phyloP scores from a whole-genome alignment of 2,888 invertebrate species.

The Noctua comes region DNA sequence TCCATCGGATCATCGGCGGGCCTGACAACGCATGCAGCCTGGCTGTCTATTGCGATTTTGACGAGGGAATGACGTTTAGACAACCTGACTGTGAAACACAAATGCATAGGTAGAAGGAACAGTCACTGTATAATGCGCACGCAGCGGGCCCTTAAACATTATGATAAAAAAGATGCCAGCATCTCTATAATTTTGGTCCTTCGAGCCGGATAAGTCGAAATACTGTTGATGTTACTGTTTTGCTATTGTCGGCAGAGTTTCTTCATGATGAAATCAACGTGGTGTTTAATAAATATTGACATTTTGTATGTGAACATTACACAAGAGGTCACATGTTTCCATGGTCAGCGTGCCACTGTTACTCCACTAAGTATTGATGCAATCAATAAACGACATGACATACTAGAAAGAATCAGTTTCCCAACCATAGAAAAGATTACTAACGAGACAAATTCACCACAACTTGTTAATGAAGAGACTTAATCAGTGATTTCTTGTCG shows the following conservation, averaged over 20 bases:
- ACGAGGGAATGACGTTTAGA: constrained; percentile 24
- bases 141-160: neutral
- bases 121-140: neutral
- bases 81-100: neutral
- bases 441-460: neutral
- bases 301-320: constrained; percentile 43
- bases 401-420: neutral
- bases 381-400: constrained; percentile 32
- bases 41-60: constrained; percentile 36
- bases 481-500: neutral
- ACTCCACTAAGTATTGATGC: constrained; percentile 39
- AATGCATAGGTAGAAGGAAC: neutral
- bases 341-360: constrained; percentile 47
- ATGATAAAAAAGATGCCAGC: neutral
- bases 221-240: neutral
- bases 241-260: neutral
- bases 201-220: neutral
- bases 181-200: neutral
- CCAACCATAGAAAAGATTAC: constrained; percentile 10
- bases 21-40: constrained; percentile 35
- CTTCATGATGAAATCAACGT: neutral
- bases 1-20: constrained; percentile 10
- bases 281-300: constrained; percentile 20
- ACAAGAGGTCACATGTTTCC: constrained; percentile 47
- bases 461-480: neutral